Conservation (phyloP, 2,113 vertebrate genomes). For the Psilopsiagon aymara region DNA sequence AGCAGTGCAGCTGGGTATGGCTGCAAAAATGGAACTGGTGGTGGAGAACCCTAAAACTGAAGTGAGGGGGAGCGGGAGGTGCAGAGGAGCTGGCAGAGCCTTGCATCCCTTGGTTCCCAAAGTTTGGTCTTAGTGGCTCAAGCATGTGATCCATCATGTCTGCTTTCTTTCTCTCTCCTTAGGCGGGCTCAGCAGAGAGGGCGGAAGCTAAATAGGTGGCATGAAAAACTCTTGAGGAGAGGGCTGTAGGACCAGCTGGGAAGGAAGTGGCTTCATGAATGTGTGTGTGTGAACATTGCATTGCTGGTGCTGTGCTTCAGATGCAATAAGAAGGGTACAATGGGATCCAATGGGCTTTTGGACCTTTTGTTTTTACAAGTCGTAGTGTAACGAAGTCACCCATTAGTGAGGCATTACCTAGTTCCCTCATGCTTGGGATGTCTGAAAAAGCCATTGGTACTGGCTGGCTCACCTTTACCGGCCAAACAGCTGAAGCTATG, state of each 20-base stretch:
- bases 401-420: neutral
- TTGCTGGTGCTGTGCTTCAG: neutral
- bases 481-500: neutral
- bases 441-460: neutral
- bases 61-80: neutral
- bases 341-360: neutral
- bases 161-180: neutral
- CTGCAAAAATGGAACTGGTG: neutral
- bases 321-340: neutral
- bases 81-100: neutral
- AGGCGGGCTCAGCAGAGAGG: neutral
- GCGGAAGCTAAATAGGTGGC: neutral
- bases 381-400: neutral
- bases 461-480: neutral
- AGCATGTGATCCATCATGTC: neutral
- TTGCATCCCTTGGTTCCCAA: neutral
- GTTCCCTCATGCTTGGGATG: neutral
- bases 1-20: conserved; percentile 76
- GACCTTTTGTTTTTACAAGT: neutral
- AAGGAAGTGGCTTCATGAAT: neutral
- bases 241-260: neutral
- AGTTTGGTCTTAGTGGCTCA: neutral
- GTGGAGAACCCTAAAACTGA: neutral
- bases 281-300: neutral
- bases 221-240: neutral